Evolutionary conservation across 2,888 invertebrate species (phyloP), one percentile per base, ranked within the genome.

Genomic region (Mylabris sibirica): DNA sequence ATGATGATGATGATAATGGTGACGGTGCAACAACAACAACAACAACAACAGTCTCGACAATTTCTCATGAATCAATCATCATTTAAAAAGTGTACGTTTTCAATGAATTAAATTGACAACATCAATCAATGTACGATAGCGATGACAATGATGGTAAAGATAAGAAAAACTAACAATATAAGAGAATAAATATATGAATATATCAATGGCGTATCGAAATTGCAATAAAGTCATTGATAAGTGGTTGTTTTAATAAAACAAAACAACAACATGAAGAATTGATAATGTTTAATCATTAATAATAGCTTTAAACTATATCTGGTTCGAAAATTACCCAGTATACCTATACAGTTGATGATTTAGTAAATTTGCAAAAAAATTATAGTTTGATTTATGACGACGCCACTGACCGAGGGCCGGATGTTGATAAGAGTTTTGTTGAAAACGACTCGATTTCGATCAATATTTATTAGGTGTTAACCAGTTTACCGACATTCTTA

Each of bases 401-500:
- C 49, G 44, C 44, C 9, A 8, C 44, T 49, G 49, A 49, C n/a
- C 20, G 14, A 20, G 14, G 57, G 24, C 57, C 57, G 57, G 57
- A 44, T 44, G 44, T 44, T 44, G 44, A 44, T 44, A 44, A 44
- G 44, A 17, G 44, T 44, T 44, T 44, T 44, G 44, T 44, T 44
- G 44, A 17, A 44, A 44, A 44, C 44, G 44, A 44, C 5, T 17
- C 44, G 38, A 64, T 65, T 60, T 68, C 61, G 64, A 62, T 57
- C 24, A 64, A 63, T 68, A 59, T 65, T 64, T 59, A 68, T 59
- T 49, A 57, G 60, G 38, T 61, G 44, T 62, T 65, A 63, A 60
- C 68, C 53, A 66, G 69, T 69, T 69, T 66, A 63, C 64, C 68
- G 61, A 62, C 68, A 68, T 65, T 68, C 65, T 65, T 68, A 14